Evolutionary conservation across 2,888 invertebrate species (phyloP).

Genomic region (Eupithecia dodoneata): DNA sequence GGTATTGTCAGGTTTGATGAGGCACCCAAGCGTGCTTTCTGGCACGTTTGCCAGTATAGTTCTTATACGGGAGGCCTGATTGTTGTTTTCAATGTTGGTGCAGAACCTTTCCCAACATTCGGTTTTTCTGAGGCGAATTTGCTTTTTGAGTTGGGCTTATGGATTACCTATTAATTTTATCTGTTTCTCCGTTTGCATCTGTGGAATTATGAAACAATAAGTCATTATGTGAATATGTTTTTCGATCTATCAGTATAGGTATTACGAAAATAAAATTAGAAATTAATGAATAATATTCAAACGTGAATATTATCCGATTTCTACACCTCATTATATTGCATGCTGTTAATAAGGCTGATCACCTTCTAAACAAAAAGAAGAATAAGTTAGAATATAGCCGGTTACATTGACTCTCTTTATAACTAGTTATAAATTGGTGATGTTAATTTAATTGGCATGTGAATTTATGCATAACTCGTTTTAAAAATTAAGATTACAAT

Average conservation of each 20-base stretch:
- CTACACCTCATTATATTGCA: not conserved
- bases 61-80: no score
- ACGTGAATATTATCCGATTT: not conserved
- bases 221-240: not conserved
- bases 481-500: not conserved
- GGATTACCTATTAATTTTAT: slow-evolving; percentile 12
- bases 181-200: slow-evolving; percentile 28
- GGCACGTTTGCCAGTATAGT: no score
- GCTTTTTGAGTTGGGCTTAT: no score
- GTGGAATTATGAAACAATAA: slow-evolving; percentile 2
- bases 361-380: not conserved
- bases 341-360: not conserved
- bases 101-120: no score
- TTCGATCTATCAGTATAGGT: not conserved
- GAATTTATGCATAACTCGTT: no score
- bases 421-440: not conserved
- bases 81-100: no score
- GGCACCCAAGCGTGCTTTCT: no score
- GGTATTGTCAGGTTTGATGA: no score
- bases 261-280: not conserved
- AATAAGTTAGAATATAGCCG: not conserved
- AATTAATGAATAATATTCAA: not conserved
- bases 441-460: no score
- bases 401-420: not conserved
- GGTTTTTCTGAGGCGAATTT: no score